Evolutionary conservation across 2,888 invertebrate genomes (phyloP), one percentile per base, ranked within the genome.

Genomic region (Gibbula magus): DNA sequence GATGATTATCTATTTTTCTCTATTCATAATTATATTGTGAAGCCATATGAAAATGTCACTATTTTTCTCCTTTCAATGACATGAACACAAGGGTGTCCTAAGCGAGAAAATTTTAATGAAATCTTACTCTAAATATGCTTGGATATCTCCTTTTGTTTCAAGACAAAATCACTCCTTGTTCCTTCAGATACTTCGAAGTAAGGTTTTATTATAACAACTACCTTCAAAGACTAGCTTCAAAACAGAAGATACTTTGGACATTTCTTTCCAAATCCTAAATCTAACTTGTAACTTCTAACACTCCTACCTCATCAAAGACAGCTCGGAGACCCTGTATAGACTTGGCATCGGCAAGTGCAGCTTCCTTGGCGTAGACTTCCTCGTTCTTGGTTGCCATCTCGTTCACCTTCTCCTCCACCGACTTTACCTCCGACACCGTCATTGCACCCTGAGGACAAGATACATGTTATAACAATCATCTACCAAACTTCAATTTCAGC

Each of bases 261-360:
- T 29, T 25, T 29, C 4, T 35, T 25, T 35, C 22, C 13, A 29
- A 20, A 32, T n/a, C 32, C 22, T 32, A 8, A 35, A 74, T 18
- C 45, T 54, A 39, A n/a, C 18, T n/a, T n/a, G n/a, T n/a, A n/a
- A n/a, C n/a, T n/a, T n/a, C n/a, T n/a, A n/a, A n/a, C n/a, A n/a
- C 54, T 13, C 85, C 76, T 80, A 94, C 94, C 92, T 99, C 99
- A 93, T 98, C 99, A 94, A 99, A 99, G 94, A 99, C 98, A 29
- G 99, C 99, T 84, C 99, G 84, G 32, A 93, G 87, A 18, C 93
- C 93, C 79, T 92, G 91, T 13, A 93, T 97, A 84, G 96, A 96
- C 94, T 98, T 98, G 18, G 99, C 99, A 80, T 96, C 94, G 61
- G 95, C 95, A 80, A 99, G 94, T 79, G 95, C 94, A 0, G 97